Percentiles rank a stretch among this genome's conserved stretches.
phyloP scores from a whole-genome alignment of 2,888 invertebrate genomes.

The Calliphora vomitoria region DNA sequence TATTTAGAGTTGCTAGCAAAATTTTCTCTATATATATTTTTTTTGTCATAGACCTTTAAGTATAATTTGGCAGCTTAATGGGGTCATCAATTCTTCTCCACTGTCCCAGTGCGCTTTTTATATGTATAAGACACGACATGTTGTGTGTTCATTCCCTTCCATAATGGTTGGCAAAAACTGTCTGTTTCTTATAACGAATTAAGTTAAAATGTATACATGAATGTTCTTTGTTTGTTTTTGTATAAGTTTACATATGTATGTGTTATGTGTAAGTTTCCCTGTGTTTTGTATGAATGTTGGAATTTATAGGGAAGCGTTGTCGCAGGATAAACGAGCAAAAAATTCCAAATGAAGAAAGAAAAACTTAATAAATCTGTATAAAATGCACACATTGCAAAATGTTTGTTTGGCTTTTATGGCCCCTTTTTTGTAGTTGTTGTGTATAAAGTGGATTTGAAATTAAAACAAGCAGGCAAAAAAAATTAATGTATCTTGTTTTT shows the following conservation, averaged over 20 bases:
- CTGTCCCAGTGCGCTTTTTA: neutral
- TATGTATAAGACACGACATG: neutral
- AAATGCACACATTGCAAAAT: conserved; percentile 66
- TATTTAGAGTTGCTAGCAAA: neutral
- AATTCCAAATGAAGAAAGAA: neutral
- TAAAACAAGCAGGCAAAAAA: conserved; percentile 33
- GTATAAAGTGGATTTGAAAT: conserved; percentile 26
- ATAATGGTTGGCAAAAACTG: conserved; percentile 3
- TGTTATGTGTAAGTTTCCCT: neutral
- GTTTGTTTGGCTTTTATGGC: conserved; percentile 58
- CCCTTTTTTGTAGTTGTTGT: conserved; percentile 16
- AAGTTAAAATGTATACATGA: neutral
- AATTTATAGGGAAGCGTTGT: conserved; percentile 39
- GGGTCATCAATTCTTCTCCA: conserved; percentile 54
- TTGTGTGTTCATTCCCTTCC: neutral
- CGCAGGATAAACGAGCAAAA: conserved; percentile 25
- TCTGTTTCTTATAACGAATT: conserved; percentile 26
- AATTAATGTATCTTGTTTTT: conserved; percentile 11
- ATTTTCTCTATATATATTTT: neutral
- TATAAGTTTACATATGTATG: neutral
- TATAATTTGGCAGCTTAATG: conserved; percentile 63
- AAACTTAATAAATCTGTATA: conserved; percentile 56
- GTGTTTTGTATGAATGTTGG: neutral
- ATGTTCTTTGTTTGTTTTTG: neutral
- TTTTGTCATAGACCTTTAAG: conserved; percentile 47